phyloP scores from a whole-genome alignment of 2,888 invertebrate species.

The Drosophila subsilvestris region DNA sequence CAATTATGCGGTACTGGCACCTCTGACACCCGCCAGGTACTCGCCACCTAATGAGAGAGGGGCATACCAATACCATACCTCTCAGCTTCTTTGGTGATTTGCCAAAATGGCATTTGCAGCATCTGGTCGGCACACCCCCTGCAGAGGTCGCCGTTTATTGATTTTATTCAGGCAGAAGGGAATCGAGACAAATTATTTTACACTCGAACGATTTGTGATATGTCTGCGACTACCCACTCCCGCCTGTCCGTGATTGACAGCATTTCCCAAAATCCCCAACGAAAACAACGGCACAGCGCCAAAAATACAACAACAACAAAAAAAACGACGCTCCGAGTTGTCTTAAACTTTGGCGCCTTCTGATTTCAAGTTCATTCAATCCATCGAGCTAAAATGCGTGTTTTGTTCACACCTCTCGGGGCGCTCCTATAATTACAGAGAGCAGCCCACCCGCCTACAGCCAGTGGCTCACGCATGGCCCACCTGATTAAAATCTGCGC shows the following conservation, averaged over 20 bases:
- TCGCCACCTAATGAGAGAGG: slow-evolving; percentile 46
- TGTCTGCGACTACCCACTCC: slow-evolving; percentile 62
- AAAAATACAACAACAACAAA: not conserved
- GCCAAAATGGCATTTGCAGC: slow-evolving; percentile 45
- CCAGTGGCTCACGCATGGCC: slow-evolving; percentile 55
- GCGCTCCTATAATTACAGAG: slow-evolving; percentile 47
- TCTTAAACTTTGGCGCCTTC: slow-evolving; percentile 37
- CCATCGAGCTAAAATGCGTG: slow-evolving; percentile 56
- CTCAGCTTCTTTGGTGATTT: slow-evolving; percentile 19
- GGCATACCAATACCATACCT: no score
- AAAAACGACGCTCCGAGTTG: slow-evolving; percentile 17
- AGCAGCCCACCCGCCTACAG: slow-evolving; percentile 27
- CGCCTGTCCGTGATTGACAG: slow-evolving; percentile 49
- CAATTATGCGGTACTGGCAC: slow-evolving; percentile 62
- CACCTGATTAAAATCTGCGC: slow-evolving; percentile 44
- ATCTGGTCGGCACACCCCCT: slow-evolving; percentile 20
- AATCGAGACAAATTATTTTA: slow-evolving; percentile 75
- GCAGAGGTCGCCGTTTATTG: slow-evolving; percentile 42
- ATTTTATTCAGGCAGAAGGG: slow-evolving; percentile 61
- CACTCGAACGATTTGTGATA: slow-evolving; percentile 66
- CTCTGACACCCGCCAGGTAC: slow-evolving; percentile 28
- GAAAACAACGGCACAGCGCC: slow-evolving; percentile 28
- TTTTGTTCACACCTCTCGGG: slow-evolving; percentile 33
- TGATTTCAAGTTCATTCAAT: slow-evolving; percentile 63
- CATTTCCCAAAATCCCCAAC: slow-evolving; percentile 31